phyloP scores from a whole-genome alignment of 1,140 invertebrate species.

The Drosophila parvula region DNA sequence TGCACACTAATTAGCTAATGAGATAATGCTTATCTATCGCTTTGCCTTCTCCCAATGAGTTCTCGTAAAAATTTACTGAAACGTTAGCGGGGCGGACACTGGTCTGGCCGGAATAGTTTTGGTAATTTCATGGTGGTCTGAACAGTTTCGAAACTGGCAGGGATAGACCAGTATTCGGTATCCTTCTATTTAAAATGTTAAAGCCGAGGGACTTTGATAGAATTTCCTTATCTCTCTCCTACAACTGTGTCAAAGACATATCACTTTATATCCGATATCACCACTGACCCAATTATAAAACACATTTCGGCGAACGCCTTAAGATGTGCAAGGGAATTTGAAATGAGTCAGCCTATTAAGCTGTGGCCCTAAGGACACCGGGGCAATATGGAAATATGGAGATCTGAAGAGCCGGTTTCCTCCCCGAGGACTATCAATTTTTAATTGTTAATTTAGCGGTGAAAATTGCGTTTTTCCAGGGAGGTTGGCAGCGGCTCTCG shows the following conservation, averaged over 20 bases:
- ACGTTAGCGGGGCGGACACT: not conserved
- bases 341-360: constrained; percentile 67
- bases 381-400: constrained; percentile 40
- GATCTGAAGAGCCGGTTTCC: constrained; percentile 19
- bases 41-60: constrained; percentile 45
- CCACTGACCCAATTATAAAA: constrained; percentile 21
- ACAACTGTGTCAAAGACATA: not conserved
- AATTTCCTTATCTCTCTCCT: not conserved
- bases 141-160: not conserved
- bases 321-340: constrained; percentile 59
- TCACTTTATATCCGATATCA: not conserved
- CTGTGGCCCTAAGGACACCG: constrained; percentile 25
- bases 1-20: constrained; percentile 80
- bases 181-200: not conserved
- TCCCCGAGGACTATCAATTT: constrained; percentile 76
- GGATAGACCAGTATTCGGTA: not conserved
- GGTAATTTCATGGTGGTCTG: constrained; percentile 5
- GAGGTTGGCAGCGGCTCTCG: constrained; percentile 10
- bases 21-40: constrained; percentile 79
- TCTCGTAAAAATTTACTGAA: constrained; percentile 41
- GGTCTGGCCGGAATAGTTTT: constrained; percentile 35
- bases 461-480: constrained; percentile 68
- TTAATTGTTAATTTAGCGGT: constrained; percentile 82
- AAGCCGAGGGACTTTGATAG: not conserved
- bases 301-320: constrained; percentile 16